phyloP scores from a whole-genome alignment of 53 echinoderm and acorn worm species.

The Glandiceps talaboti region DNA sequence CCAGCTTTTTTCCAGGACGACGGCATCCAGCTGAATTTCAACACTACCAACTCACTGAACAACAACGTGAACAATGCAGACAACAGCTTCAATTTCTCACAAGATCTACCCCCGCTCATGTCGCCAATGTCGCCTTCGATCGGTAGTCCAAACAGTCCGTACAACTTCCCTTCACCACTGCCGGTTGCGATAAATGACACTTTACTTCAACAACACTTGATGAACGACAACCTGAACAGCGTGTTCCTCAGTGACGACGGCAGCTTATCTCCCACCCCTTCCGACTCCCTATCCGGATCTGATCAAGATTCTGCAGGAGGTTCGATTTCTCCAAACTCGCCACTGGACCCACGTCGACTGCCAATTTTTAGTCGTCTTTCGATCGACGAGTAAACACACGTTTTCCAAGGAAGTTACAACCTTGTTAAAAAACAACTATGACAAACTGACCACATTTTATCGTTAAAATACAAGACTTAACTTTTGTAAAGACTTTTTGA shows the following conservation, averaged over 20 bases:
- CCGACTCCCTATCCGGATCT: constrained; percentile 50
- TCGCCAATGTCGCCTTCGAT: constrained; percentile 48
- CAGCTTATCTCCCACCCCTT: constrained; percentile 42
- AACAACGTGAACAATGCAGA: not conserved
- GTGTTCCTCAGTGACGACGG: not conserved
- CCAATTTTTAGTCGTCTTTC: not conserved
- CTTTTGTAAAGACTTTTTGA: not conserved
- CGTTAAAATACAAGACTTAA: not conserved
- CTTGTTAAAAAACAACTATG: not conserved
- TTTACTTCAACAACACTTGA: not conserved
- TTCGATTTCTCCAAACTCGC: constrained; percentile 34
- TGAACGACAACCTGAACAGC: not conserved
- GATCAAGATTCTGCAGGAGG: constrained; percentile 67
- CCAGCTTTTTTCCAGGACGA: constrained; percentile 41
- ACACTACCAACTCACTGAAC: not conserved
- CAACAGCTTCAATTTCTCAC: not conserved
- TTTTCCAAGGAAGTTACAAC: not conserved
- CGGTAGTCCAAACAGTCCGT: constrained; percentile 35
- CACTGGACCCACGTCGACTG: constrained; percentile 3
- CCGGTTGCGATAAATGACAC: not conserved
- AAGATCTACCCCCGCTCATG: not conserved
- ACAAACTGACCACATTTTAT: not conserved
- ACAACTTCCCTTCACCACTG: constrained; percentile 57
- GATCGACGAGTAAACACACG: not conserved
- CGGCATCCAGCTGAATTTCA: not conserved